Conservation (phyloP, 1,140 invertebrate genomes). For the Phymorhynchus buccinoides region DNA sequence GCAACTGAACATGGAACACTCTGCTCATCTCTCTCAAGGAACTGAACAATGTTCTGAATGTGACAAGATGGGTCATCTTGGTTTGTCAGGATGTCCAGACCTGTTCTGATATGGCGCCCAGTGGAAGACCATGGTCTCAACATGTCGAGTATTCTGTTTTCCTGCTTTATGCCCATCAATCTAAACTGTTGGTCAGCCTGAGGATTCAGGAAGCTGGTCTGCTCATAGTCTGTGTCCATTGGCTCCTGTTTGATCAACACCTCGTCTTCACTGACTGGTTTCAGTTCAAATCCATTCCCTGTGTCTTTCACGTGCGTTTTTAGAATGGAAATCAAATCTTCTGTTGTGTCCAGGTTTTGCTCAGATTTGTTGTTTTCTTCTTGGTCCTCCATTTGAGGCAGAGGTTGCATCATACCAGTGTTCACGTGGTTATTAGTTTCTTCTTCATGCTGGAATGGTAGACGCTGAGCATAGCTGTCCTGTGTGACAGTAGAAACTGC, state of each 20-base stretch:
- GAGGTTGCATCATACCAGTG: no score
- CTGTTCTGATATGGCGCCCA: not conserved
- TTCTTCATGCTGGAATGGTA: not conserved
- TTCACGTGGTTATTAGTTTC: not conserved
- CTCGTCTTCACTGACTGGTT: not conserved
- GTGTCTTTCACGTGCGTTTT: not conserved
- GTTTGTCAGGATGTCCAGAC: not conserved
- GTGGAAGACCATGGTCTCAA: not conserved
- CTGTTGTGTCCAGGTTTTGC: conserved; percentile 24
- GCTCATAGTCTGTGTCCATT: not conserved
- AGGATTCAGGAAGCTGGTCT: not conserved
- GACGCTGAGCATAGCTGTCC: not conserved
- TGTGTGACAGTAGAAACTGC: not conserved
- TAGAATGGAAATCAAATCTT: conserved; percentile 17
- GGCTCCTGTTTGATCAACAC: not conserved
- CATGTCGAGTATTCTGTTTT: not conserved
- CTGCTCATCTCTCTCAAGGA: not conserved
- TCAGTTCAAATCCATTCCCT: not conserved
- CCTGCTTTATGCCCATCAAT: not conserved
- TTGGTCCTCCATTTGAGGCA: no score
- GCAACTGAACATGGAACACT: not conserved
- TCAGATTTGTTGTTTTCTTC: not conserved
- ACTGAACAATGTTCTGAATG: conserved; percentile 10
- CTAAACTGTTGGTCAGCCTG: not conserved
- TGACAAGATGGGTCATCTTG: not conserved